Conservation (phyloP, 2,888 invertebrate species). For the Cephus pulcher region DNA sequence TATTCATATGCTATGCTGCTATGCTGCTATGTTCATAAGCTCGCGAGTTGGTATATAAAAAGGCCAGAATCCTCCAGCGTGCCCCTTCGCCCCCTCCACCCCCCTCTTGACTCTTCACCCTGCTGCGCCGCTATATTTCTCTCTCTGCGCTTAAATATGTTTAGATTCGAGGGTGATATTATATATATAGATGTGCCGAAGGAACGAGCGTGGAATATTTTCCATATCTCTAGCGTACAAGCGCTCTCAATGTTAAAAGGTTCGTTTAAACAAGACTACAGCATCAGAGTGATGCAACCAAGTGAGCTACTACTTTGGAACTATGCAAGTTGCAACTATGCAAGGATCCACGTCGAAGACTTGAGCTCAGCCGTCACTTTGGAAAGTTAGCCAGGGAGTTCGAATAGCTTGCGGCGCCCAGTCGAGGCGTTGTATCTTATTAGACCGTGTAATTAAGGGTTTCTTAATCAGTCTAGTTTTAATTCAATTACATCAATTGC, state of each 20-base stretch:
- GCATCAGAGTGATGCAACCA: background rate
- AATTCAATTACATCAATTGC: conserved; percentile 38
- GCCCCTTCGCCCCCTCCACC: conserved; percentile 7
- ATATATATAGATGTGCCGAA: background rate
- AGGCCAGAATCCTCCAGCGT: conserved; percentile 6
- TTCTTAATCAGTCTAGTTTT: conserved; percentile 41
- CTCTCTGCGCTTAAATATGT: conserved; percentile 49
- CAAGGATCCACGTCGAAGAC: background rate
- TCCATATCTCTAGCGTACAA: background rate
- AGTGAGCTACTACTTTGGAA: background rate
- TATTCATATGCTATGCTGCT: conserved; percentile 51
- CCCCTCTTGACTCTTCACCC: conserved; percentile 14
- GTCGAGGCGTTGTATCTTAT: conserved; percentile 22
- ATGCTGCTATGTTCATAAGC: conserved; percentile 48
- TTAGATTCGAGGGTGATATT: conserved; percentile 50
- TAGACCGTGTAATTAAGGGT: conserved; percentile 35
- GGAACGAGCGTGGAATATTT: background rate
- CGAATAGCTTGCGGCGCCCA: conserved; percentile 2
- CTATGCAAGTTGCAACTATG: background rate
- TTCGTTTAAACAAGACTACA: background rate
- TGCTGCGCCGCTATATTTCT: conserved; percentile 35
- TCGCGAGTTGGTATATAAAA: conserved; percentile 50
- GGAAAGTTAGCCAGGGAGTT: background rate
- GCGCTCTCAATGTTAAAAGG: background rate
- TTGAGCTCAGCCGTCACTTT: background rate